phyloP scores from a whole-genome alignment of 2,888 invertebrate species.

The Metacarcinus magister region DNA sequence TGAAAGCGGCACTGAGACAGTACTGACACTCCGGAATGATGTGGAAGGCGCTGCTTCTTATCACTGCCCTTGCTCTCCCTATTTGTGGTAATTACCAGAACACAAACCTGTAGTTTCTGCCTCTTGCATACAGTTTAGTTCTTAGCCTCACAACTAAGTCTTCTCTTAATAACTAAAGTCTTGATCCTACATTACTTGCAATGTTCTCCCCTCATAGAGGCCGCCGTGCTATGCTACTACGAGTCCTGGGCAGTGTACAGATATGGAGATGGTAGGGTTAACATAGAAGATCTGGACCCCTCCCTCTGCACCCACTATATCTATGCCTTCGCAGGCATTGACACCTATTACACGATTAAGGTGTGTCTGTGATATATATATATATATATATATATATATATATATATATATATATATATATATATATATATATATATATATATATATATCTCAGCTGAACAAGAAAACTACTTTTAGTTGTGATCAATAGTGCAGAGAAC shows the following conservation, averaged over 20 bases:
- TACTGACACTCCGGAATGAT: not conserved
- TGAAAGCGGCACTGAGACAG: not conserved
- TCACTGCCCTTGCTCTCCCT: not conserved
- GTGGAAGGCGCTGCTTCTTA: not conserved
- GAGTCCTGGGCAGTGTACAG: slow-evolving; percentile 86
- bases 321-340: slow-evolving; percentile 90
- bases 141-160: not conserved
- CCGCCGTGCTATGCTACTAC: slow-evolving; percentile 78
- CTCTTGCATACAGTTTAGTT: too few relatives aligned
- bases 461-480: too few relatives aligned
- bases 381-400: not conserved
- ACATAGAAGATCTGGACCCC: slow-evolving; percentile 89
- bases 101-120: too few relatives aligned
- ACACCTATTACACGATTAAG: slow-evolving; percentile 86
- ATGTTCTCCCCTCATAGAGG: slow-evolving; percentile 49
- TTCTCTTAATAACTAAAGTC: too few relatives aligned
- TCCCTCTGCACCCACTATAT: slow-evolving; percentile 90
- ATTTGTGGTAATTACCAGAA: not conserved
- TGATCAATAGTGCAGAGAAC: too few relatives aligned
- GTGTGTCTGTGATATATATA: not conserved
- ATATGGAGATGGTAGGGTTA: slow-evolving; percentile 88
- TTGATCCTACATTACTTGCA: not conserved
- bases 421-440: too few relatives aligned
- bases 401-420: too few relatives aligned
- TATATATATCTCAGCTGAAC: too few relatives aligned